Evolutionary conservation across 2,797 vertebrate species (phyloP), one percentile per base, ranked within the genome.

Genomic region (Bryconaethiops microstoma): DNA sequence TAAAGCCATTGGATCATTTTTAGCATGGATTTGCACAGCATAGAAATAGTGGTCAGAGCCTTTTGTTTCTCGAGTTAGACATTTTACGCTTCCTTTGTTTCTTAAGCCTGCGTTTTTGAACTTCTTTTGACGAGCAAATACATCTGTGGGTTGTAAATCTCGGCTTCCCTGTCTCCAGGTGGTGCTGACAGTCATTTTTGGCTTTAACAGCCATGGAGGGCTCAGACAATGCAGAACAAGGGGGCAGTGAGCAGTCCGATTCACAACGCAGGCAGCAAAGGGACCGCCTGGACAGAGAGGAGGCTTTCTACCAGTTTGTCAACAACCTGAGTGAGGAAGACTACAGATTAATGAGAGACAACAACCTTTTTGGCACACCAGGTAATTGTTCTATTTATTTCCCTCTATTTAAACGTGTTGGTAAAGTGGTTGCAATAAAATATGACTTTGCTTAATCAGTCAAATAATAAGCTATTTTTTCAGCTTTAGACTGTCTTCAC

Each of bases 251-350:
- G 91, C 97, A 96, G 73, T 95, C 97, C 0, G 96, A 98, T 91
- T 95, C 95, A 13, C 98, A 98, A 75, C 97, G 97, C 76, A 94
- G 96, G 76, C 96, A 96, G 87, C 98, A 99, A 83, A 94, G 95
- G 88, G 97, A 99, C 88, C 96, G 98, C 14, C 92, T 99, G 75
- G 95, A 96, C 89, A 92, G 98, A 84, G 98, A 99, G 78, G 98
- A 99, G 89, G 97, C 97, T 86, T 99, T 98, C 91, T 99, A 99
- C 89, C 98, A 98, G 86, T 99, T 99, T 92, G 97, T 99, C 84
- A 99, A 99, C 94, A 98, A 96, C 90, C 94, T 99, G 87, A 99
- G 96, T 83, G 97, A 99, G 89, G 97, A 99, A 84, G 98, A 99
- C 89, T 99, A 99, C 91, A 95, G 98, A 75, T 96, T 99, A 82